A percentile compares a stretch with the other conserved stretches of the same genome.
Evolutionary conservation across 1,140 invertebrate genomes (phyloP).

Genomic region (Bursaphelenchus mucronatus): DNA sequence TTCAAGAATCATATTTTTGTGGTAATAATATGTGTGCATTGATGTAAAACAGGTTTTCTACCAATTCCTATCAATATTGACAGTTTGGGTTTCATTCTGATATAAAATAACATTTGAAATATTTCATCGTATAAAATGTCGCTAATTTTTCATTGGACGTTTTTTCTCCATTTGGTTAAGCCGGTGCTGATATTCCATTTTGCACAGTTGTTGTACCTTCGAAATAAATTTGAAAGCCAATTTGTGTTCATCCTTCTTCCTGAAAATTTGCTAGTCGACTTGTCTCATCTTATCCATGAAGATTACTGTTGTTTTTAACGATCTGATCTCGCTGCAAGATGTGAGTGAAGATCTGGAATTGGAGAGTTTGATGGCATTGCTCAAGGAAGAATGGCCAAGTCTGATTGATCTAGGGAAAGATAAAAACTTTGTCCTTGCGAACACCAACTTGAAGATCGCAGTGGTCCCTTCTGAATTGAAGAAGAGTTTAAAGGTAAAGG

Average conservation of each 20-base stretch:
- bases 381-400: background rate
- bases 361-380: constrained; percentile 5
- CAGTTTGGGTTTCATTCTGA: too few relatives aligned
- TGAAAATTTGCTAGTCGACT: background rate
- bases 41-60: too few relatives aligned
- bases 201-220: too few relatives aligned
- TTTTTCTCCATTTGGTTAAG: too few relatives aligned
- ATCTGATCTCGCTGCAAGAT: background rate
- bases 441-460: background rate
- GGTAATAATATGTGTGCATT: too few relatives aligned
- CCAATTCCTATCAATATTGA: too few relatives aligned
- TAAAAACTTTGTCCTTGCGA: constrained; percentile 5
- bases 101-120: too few relatives aligned
- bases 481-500: background rate
- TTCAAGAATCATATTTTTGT: too few relatives aligned
- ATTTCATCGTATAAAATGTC: too few relatives aligned
- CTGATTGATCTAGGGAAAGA: background rate
- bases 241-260: constrained; percentile 2
- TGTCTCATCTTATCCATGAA: constrained; percentile 4
- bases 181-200: too few relatives aligned
- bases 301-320: constrained; percentile 6
- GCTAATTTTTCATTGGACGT: too few relatives aligned
- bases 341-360: constrained; percentile 12
- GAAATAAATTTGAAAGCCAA: too few relatives aligned
- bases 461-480: constrained; percentile 4